These are phyloP conservation scores for Hydrolagus colliei DNA, from an alignment of 2,797 vertebrate species.

Conservation along the genomic window DNA sequence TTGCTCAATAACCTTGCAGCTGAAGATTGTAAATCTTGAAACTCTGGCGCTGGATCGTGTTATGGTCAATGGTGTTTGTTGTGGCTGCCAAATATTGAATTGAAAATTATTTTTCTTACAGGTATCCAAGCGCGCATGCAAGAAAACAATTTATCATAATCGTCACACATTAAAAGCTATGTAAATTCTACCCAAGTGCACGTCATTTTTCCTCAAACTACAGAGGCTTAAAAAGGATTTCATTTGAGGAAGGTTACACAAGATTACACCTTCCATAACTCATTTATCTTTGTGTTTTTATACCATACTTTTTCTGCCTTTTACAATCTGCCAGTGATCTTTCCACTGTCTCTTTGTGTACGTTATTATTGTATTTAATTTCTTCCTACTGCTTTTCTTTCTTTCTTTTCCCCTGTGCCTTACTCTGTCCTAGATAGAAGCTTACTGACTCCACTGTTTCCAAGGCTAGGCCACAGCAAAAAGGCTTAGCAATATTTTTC, in stretches of 20 bases:
- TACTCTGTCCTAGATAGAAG: too few species aligned
- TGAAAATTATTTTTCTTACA: neutral
- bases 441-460: too few species aligned
- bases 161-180: neutral
- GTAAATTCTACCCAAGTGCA: neutral
- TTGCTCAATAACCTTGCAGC: constrained; percentile 3
- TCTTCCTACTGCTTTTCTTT: neutral
- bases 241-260: neutral
- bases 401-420: neutral
- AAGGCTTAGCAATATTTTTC: neutral
- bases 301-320: neutral
- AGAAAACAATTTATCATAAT: constrained; percentile 2
- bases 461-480: too few species aligned
- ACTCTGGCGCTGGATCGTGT: neutral
- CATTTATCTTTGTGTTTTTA: too few species aligned
- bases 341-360: neutral
- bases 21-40: constrained; percentile 15
- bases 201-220: neutral
- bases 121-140: neutral
- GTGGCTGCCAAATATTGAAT: neutral
- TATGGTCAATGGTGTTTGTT: constrained; percentile 6
- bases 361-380: neutral
- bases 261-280: neutral
- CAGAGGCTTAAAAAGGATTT: neutral
- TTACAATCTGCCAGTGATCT: neutral